A percentile compares a stretch with the other conserved stretches of the same genome.
Conservation (phyloP, 2,888 invertebrate species). For the Diplolepis rosae region DNA sequence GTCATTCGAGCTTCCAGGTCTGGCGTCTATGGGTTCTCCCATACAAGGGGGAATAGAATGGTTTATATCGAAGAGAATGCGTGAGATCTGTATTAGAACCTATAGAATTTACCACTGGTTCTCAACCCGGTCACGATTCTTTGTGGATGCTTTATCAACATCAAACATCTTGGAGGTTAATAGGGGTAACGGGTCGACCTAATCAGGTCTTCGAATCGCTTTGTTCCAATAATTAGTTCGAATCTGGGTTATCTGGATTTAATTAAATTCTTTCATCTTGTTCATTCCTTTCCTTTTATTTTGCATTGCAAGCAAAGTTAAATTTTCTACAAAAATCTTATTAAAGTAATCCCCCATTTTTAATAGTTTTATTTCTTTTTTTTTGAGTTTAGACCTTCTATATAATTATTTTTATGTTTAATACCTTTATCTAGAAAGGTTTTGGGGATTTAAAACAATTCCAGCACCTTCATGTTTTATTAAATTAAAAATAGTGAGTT, state of each 20-base stretch:
- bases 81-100: slow-evolving; percentile 73
- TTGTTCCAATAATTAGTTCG: slow-evolving; percentile 1
- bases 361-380: too few relatives aligned
- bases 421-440: too few relatives aligned
- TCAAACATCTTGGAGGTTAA: slow-evolving; percentile 27
- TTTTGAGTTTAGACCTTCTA: too few relatives aligned
- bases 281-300: neutral
- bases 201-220: neutral
- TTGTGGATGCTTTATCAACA: slow-evolving; percentile 15
- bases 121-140: slow-evolving; percentile 51
- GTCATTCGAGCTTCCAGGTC: slow-evolving; percentile 55
- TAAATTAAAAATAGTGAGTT: too few relatives aligned
- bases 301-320: neutral
- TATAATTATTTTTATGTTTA: too few relatives aligned
- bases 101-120: slow-evolving; percentile 58
- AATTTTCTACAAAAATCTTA: neutral
- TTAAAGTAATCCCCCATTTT: neutral
- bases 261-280: neutral
- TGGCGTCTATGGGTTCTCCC: slow-evolving; percentile 57
- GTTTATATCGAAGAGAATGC: slow-evolving; percentile 71
- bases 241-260: neutral
- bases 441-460: too few relatives aligned
- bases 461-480: too few relatives aligned
- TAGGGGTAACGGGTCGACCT: slow-evolving; percentile 39
- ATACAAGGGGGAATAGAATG: slow-evolving; percentile 65